Conservation (phyloP, 2,797 vertebrate genomes). For the Xenopus petersii region DNA sequence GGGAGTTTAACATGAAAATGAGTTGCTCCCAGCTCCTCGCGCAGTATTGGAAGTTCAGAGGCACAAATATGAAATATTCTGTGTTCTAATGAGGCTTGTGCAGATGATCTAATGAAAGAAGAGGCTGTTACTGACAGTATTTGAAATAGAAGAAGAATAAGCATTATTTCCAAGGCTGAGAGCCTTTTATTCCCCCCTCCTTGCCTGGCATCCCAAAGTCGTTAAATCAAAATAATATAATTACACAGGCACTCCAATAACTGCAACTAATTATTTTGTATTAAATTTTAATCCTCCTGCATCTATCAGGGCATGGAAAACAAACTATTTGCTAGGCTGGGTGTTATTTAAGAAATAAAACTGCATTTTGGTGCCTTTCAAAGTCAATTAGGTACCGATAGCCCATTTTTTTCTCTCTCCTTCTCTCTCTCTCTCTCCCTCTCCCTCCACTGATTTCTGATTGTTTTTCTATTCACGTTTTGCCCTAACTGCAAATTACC, state of each 20-base stretch:
- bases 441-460: slow-evolving; percentile 79
- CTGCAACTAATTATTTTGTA: slow-evolving; percentile 48
- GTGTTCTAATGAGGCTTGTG: slow-evolving; percentile 35
- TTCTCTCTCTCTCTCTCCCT: slow-evolving; percentile 62
- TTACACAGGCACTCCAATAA: slow-evolving; percentile 44
- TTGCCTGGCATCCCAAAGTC: slow-evolving; percentile 24
- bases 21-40: background rate
- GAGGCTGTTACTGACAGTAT: slow-evolving; percentile 34
- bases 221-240: slow-evolving; percentile 49
- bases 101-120: slow-evolving; percentile 41
- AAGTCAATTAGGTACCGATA: slow-evolving; percentile 46
- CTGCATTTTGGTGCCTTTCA: slow-evolving; percentile 49
- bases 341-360: slow-evolving; percentile 50
- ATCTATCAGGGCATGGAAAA: slow-evolving; percentile 43
- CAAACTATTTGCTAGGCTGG: slow-evolving; percentile 46
- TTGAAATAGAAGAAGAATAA: slow-evolving; percentile 46
- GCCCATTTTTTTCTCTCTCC: slow-evolving; percentile 56
- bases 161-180: slow-evolving; percentile 32
- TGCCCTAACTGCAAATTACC: slow-evolving; percentile 91
- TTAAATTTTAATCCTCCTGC: slow-evolving; percentile 47
- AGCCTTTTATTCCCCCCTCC: slow-evolving; percentile 33
- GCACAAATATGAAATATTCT: slow-evolving; percentile 20
- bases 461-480: slow-evolving; percentile 91
- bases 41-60: slow-evolving; percentile 22
- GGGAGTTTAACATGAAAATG: background rate